Base-by-base conservation (phyloP, 2,113 vertebrate species). In the crab-eating macaque (Macaca fascicularis) region DNA sequence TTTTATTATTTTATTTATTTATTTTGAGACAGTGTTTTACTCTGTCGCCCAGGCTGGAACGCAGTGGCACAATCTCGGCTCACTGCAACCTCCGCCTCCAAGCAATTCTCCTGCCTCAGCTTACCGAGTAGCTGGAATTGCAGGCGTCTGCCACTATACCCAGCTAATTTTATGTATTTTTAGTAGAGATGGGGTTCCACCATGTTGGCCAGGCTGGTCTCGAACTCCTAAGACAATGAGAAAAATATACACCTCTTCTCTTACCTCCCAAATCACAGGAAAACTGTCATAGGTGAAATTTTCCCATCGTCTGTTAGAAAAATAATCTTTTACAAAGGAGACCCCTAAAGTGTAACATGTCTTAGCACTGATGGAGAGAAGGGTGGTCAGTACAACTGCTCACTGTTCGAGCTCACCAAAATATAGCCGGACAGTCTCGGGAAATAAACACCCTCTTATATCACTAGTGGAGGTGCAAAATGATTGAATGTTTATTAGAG, bases 181-280 rank as follows among this genome's bases (percentile, higher is more conserved):
- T 55, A 20, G 52, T 55, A 55, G 52, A 55, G 52, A 55, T 17
- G 16, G 52, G 52, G 52, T 55, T 55, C 52, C 52, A 55, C 19
- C 19, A 20, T 55, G 52, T 55, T 55, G 52, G 52, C 52, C 52
- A 8, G 52, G 52, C 52, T 55, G 52, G 52, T 55, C 52, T 55
- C 19, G 6, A 55, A 8, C 19, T 55, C 52, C 52, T 57, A 85
- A 90, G 40, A 90, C 30, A 69, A 7, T 57, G 4, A 52, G 78
- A 97, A 35, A 12, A 89, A 48, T 75, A 76, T 59, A n/a, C 59
- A 69, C 25, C 9, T 79, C 8, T 59, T 8, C 16, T 83, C 43
- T 83, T 3, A 89, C 23, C 22, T 96, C 48, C 9, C 30, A n/a
- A 94, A 57, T 93, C n/a, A 74, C 1, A 91, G 57, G 94, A 48